Percentiles rank a stretch among this genome's conserved stretches.
Evolutionary conservation across 2,797 vertebrate genomes (phyloP).

Genomic region (Acridotheres tristis): DNA sequence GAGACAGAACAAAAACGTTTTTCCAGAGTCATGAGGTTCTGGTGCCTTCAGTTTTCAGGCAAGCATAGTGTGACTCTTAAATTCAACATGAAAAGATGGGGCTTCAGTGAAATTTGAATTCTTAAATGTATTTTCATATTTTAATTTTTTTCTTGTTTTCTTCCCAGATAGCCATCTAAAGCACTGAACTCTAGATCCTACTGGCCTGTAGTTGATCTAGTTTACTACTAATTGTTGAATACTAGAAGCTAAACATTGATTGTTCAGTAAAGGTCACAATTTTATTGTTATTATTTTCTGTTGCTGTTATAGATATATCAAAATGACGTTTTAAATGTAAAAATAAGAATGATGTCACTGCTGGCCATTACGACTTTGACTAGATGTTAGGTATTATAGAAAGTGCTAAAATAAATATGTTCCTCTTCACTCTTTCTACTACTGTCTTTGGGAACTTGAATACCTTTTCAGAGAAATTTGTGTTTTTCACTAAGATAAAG

Average conservation of each 20-base stretch:
- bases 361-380: background rate
- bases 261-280: background rate
- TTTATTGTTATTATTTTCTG: background rate
- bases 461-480: background rate
- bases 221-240: background rate
- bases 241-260: background rate
- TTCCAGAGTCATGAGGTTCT: background rate
- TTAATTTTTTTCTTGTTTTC: background rate
- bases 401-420: background rate
- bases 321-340: background rate
- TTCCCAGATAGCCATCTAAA: background rate
- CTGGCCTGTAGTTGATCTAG: background rate
- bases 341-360: background rate
- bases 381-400: background rate
- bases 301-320: background rate
- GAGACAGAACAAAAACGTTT: background rate
- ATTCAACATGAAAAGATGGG: background rate
- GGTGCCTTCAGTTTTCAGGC: background rate
- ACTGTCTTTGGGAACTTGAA: background rate
- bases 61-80: background rate
- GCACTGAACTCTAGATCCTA: background rate
- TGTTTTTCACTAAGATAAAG: background rate
- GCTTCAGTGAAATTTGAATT: background rate
- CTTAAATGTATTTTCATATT: background rate
- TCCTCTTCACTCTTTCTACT: background rate